Conservation (phyloP, 2,113 vertebrate species). For the Pseudorasbora parva region DNA sequence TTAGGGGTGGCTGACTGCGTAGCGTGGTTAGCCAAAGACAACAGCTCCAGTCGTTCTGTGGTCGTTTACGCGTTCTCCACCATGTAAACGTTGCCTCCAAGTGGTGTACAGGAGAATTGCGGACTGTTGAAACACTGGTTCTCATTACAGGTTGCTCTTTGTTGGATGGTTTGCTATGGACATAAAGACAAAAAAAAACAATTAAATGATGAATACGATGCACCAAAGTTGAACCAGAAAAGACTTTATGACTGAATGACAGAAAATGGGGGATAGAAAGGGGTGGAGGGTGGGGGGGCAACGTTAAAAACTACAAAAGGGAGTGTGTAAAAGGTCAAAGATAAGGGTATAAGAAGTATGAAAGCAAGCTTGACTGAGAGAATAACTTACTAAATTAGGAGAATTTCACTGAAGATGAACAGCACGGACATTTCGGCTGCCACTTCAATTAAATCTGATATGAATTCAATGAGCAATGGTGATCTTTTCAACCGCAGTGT, state of each 20-base stretch:
- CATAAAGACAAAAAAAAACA: neutral
- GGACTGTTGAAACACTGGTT: neutral
- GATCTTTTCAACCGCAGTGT: conserved; percentile 68
- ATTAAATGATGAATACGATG: conserved; percentile 4
- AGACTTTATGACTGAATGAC: conserved; percentile 25
- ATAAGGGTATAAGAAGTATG: conserved; percentile 43
- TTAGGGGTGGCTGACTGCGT: conserved; percentile 60
- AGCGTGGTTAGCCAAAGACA: conserved; percentile 3
- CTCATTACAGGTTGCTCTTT: neutral
- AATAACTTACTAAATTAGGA: conserved; percentile 48
- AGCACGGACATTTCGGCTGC: conserved; percentile 50
- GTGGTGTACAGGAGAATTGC: conserved; percentile 63
- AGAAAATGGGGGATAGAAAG: neutral
- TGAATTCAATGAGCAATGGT: conserved; percentile 76
- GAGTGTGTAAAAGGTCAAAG: conserved; percentile 6
- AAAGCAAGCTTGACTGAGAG: conserved; percentile 37
- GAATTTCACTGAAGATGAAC: conserved; percentile 53
- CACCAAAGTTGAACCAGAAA: neutral
- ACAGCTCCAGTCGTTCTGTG: neutral
- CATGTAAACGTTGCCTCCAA: conserved; percentile 74
- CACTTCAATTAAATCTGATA: conserved; percentile 71
- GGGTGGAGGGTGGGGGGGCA: no score
- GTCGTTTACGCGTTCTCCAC: neutral
- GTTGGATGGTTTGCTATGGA: neutral
- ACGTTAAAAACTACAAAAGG: neutral